phyloP scores from a whole-genome alignment of 2,888 invertebrate species.

The Neelides folsomi region DNA sequence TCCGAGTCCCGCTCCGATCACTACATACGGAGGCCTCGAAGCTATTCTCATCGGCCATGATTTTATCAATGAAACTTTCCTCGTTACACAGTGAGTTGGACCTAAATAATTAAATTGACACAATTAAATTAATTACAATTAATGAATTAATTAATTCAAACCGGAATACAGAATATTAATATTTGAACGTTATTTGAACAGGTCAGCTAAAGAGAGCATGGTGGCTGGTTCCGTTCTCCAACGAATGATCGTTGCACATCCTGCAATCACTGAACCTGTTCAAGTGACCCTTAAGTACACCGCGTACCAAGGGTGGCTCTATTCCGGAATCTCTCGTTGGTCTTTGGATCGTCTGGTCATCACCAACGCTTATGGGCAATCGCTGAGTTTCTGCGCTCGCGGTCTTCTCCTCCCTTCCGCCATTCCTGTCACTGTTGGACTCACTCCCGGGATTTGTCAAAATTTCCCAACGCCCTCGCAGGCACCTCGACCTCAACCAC shows the following conservation, averaged over 20 bases:
- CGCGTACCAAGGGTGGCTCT: conserved; percentile 81
- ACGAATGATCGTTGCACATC: conserved; percentile 76
- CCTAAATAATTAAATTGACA: no score
- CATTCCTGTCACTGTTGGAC: conserved; percentile 54
- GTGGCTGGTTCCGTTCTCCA: conserved; percentile 59
- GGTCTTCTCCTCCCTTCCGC: conserved; percentile 61
- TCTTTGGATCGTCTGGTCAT: conserved; percentile 68
- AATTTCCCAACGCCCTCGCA: conserved; percentile 3
- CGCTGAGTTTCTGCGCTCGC: conserved; percentile 68
- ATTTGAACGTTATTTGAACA: conserved; percentile 35
- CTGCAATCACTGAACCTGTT: conserved; percentile 58
- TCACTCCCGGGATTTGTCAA: conserved; percentile 61
- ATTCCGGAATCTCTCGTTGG: conserved; percentile 65
- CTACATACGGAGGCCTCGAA: conserved; percentile 59
- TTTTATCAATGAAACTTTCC: conserved; percentile 76
- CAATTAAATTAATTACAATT: neutral
- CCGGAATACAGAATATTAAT: neutral
- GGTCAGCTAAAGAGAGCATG: conserved; percentile 64
- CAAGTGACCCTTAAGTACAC: conserved; percentile 66
- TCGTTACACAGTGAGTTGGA: conserved; percentile 66
- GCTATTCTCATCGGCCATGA: conserved; percentile 62
- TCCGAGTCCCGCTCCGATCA: conserved; percentile 48
- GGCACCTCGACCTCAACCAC: neutral
- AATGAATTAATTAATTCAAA: neutral
- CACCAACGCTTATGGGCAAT: conserved; percentile 70